Evolutionary conservation across 2,888 invertebrate genomes (phyloP).

Genomic region (Sinohyriopsis cumingii): DNA sequence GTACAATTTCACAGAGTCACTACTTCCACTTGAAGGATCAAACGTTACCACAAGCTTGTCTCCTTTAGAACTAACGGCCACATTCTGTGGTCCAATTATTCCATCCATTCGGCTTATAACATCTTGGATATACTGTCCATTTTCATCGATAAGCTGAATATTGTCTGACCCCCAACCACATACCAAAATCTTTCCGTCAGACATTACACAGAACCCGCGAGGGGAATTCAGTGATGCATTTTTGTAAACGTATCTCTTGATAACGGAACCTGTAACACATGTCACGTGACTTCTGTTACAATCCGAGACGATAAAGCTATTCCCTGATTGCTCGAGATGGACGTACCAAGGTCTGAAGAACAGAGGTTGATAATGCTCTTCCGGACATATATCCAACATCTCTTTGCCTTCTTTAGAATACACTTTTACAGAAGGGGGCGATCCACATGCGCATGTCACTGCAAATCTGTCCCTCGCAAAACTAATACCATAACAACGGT

Average conservation of each 20-base stretch:
- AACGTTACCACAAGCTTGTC: conserved; percentile 37
- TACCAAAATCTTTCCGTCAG: conserved; percentile 29
- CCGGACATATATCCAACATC: conserved; percentile 30
- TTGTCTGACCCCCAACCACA: conserved; percentile 48
- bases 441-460: conserved; percentile 34
- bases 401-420: conserved; percentile 22
- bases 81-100: conserved; percentile 42
- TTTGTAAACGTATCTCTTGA: conserved; percentile 29
- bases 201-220: conserved; percentile 33
- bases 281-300: conserved; percentile 37
- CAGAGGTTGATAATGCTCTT: conserved; percentile 32
- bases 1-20: conserved; percentile 31
- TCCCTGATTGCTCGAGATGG: conserved; percentile 26
- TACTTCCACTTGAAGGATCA: conserved; percentile 43
- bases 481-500: conserved; percentile 39
- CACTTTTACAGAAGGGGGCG: conserved; percentile 36
- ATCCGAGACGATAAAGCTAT: conserved; percentile 34
- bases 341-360: conserved; percentile 48
- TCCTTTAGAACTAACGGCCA: conserved; percentile 25
- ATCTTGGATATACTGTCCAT: conserved; percentile 32
- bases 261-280: conserved; percentile 30
- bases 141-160: conserved; percentile 32
- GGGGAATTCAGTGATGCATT: conserved; percentile 37
- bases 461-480: conserved; percentile 31
- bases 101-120: conserved; percentile 33